Conservation (phyloP, 2,113 vertebrate species). For the Sinocyclocheilus rhinocerous region DNA sequence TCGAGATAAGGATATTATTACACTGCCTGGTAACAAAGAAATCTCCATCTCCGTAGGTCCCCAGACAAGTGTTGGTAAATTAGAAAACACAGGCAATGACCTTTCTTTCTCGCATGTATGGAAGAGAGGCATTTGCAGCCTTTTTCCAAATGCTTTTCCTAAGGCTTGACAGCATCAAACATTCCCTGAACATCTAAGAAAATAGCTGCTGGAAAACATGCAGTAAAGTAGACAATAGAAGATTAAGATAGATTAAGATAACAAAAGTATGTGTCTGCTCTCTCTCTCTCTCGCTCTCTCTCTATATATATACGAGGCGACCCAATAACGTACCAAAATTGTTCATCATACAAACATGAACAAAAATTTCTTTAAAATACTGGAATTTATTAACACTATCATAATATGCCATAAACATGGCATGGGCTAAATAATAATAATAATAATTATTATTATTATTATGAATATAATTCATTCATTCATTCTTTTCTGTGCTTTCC, state of each 20-base stretch:
- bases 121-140: conserved; percentile 62
- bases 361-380: background rate
- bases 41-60: conserved; percentile 75
- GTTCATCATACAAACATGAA: background rate
- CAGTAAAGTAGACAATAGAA: conserved; percentile 1
- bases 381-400: background rate
- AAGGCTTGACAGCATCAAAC: conserved; percentile 22
- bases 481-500: background rate
- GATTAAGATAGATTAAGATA: background rate
- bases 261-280: background rate
- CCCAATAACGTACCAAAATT: background rate
- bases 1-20: conserved; percentile 80
- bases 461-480: no score
- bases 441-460: no score
- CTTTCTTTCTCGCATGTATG: conserved; percentile 65
- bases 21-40: conserved; percentile 73
- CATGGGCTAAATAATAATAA: no score
- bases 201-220: conserved; percentile 7
- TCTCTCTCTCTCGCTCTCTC: background rate
- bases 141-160: conserved; percentile 50
- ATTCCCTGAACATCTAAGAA: conserved; percentile 30
- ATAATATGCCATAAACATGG: no score
- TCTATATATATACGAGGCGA: background rate
- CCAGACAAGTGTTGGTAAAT: conserved; percentile 77
- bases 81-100: conserved; percentile 74